Conservation (phyloP, 2,888 invertebrate genomes). For the Ommatoiulus sabulosus region DNA sequence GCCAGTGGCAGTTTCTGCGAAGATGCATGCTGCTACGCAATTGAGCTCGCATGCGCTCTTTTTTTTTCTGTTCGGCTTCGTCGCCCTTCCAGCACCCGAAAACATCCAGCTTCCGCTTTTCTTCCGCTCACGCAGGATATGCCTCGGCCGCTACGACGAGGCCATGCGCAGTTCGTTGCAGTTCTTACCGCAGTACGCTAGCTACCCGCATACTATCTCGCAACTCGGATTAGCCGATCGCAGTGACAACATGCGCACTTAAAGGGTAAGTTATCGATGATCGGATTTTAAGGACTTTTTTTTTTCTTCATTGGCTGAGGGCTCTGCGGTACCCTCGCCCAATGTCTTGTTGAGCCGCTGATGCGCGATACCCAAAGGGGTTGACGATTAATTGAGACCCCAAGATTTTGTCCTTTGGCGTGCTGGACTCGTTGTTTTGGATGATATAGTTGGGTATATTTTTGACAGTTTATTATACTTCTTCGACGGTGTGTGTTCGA, state of each 20-base stretch:
- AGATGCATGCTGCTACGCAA: neutral
- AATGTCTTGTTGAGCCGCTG: neutral
- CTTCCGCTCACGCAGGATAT: neutral
- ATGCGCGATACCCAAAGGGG: neutral
- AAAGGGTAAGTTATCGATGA: neutral
- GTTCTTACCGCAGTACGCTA: neutral
- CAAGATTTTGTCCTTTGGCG: neutral
- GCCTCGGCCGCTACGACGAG: neutral
- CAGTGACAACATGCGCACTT: neutral
- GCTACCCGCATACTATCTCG: neutral
- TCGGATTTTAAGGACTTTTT: neutral
- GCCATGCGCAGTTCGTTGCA: neutral
- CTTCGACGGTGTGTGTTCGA: too few relatives aligned
- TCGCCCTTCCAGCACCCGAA: neutral
- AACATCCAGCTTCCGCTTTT: neutral
- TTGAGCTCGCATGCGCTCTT: neutral
- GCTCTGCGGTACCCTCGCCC: neutral
- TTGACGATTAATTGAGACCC: neutral
- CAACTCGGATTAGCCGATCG: neutral
- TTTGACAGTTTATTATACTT: too few relatives aligned
- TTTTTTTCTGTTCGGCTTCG: neutral
- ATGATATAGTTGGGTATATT: too few relatives aligned
- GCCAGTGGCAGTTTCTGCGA: neutral
- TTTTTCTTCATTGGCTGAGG: neutral
- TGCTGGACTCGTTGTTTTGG: too few relatives aligned